Percentiles rank a stretch among this genome's conserved stretches.
phyloP scores from a whole-genome alignment of 2,113 vertebrate genomes.

The Machaerirhynchus nigripectus region DNA sequence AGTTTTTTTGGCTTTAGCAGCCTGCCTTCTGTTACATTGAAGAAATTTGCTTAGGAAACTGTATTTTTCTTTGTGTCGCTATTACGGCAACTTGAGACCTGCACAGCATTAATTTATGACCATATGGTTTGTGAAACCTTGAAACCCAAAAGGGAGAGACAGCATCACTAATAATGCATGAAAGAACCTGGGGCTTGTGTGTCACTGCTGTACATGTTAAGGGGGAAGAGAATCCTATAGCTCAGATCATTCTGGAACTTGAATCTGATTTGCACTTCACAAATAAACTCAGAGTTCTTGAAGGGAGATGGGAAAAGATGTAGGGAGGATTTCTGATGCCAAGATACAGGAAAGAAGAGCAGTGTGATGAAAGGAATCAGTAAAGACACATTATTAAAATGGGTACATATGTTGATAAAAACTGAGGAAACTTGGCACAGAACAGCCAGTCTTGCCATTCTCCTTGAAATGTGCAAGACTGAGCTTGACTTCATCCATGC shows the following conservation, averaged over 20 bases:
- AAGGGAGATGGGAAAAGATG: neutral
- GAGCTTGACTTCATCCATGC: neutral
- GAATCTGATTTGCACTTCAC: neutral
- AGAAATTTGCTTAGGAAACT: neutral
- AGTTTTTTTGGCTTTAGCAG: neutral
- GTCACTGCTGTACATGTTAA: neutral
- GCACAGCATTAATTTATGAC: neutral
- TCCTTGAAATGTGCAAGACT: neutral
- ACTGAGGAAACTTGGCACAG: neutral
- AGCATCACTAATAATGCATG: neutral
- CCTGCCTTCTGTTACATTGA: neutral
- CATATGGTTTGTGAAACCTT: neutral
- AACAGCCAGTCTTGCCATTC: neutral
- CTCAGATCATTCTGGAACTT: neutral
- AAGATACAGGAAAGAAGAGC: neutral
- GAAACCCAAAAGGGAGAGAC: neutral
- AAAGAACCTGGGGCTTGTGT: neutral
- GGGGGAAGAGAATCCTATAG: neutral
- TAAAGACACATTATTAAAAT: neutral
- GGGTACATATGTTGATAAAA: neutral
- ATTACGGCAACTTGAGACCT: neutral
- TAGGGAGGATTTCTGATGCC: neutral
- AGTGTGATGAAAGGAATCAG: neutral
- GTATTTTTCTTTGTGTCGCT: neutral
- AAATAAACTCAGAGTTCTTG: neutral